Percentiles rank a stretch among this genome's conserved stretches.
Evolutionary conservation across 2,888 invertebrate species (phyloP).

Genomic region (Miltochrista miniata): DNA sequence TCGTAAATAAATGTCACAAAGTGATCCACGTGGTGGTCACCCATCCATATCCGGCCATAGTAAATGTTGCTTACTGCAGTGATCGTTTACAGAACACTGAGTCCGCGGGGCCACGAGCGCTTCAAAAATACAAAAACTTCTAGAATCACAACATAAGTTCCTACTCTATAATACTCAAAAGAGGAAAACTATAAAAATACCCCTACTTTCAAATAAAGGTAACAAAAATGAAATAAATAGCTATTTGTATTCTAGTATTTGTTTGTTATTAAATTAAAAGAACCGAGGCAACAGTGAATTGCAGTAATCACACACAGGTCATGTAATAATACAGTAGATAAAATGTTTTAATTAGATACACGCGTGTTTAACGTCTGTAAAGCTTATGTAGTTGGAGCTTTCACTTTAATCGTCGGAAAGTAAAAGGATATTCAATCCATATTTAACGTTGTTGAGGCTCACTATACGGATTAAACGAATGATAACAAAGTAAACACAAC

Average conservation of each 20-base stretch:
- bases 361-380: neutral
- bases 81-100: too few relatives aligned
- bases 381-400: neutral
- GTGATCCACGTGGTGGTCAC: too few relatives aligned
- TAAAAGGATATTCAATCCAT: neutral
- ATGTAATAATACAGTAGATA: neutral
- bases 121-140: too few relatives aligned
- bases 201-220: neutral
- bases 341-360: neutral
- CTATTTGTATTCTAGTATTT: too few relatives aligned
- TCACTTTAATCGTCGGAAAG: neutral
- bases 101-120: too few relatives aligned
- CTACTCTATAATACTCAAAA: too few relatives aligned
- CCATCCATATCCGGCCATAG: too few relatives aligned
- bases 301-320: neutral
- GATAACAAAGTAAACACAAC: conserved; percentile 10
- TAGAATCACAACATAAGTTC: too few relatives aligned
- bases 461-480: neutral
- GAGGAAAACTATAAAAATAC: conserved; percentile 35
- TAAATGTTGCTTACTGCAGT: too few relatives aligned
- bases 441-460: neutral
- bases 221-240: neutral
- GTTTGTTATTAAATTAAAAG: too few relatives aligned
- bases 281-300: neutral
- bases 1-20: too few relatives aligned